Evolutionary conservation across 2,797 vertebrate genomes (phyloP).

Genomic region (Decapterus maruadsi): DNA sequence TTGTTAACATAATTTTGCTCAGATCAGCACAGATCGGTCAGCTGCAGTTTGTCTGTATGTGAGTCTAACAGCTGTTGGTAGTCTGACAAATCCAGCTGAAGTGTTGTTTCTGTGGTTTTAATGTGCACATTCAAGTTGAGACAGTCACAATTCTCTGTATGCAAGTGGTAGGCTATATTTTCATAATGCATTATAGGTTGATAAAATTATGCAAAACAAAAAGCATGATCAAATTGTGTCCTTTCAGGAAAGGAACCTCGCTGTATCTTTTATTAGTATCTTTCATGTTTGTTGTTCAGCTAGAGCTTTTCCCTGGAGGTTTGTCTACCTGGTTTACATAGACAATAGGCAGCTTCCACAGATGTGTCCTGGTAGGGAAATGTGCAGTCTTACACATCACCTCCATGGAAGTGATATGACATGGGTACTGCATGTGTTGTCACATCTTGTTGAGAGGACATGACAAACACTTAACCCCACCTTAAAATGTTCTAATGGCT

Average conservation of each 20-base stretch:
- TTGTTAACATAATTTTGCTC: background rate
- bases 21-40: background rate
- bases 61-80: too few species aligned
- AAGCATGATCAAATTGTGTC: background rate
- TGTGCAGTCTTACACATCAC: background rate
- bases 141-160: background rate
- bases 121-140: background rate
- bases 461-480: background rate
- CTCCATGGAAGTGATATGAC: background rate
- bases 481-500: background rate
- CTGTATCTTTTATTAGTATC: background rate
- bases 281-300: background rate
- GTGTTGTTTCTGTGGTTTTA: background rate
- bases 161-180: background rate
- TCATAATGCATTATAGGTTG: background rate
- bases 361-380: background rate
- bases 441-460: slow-evolving; percentile 6
- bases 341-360: background rate
- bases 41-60: too few species aligned
- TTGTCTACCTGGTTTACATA: background rate
- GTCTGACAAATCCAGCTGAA: background rate
- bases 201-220: background rate
- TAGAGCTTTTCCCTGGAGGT: background rate
- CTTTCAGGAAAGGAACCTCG: background rate
- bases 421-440: background rate